Percentiles rank a stretch among this genome's conserved stretches.
phyloP scores from a whole-genome alignment of 2,888 invertebrate genomes.

The Lasioglossum zephyrum region DNA sequence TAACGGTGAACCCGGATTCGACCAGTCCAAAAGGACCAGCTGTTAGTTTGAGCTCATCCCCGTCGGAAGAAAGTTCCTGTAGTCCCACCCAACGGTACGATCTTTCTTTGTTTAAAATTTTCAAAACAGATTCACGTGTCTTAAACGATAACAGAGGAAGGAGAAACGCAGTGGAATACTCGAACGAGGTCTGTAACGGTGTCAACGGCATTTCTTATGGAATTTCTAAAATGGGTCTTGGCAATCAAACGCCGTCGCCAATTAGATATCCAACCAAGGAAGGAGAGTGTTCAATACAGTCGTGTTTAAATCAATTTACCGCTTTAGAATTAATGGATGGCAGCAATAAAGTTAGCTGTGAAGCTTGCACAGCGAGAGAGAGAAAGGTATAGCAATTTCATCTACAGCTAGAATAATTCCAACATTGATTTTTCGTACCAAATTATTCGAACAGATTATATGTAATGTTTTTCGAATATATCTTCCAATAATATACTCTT shows the following conservation, averaged over 20 bases:
- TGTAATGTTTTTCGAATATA: background rate
- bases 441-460: background rate
- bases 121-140: background rate
- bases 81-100: slow-evolving; percentile 79
- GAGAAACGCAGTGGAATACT: slow-evolving; percentile 22
- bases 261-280: slow-evolving; percentile 90
- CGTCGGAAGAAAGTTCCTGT: slow-evolving; percentile 86
- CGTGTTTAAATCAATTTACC: slow-evolving; percentile 97
- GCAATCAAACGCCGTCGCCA: slow-evolving; percentile 68
- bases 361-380: slow-evolving; percentile 92
- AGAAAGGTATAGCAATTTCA: slow-evolving; percentile 83
- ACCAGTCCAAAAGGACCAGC: slow-evolving; percentile 75
- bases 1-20: slow-evolving; percentile 72
- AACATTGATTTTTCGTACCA: background rate
- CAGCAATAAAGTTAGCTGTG: slow-evolving; percentile 96
- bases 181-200: slow-evolving; percentile 34
- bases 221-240: slow-evolving; percentile 71
- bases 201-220: slow-evolving; percentile 66
- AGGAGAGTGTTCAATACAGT: slow-evolving; percentile 93
- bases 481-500: background rate
- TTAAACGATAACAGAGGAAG: slow-evolving; percentile 24
- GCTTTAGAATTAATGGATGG: slow-evolving; percentile 95
- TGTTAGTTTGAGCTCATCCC: slow-evolving; percentile 76
- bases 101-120: background rate
- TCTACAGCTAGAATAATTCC: background rate